phyloP scores from a whole-genome alignment of 1,140 invertebrate genomes.

The Ruditapes philippinarum region DNA sequence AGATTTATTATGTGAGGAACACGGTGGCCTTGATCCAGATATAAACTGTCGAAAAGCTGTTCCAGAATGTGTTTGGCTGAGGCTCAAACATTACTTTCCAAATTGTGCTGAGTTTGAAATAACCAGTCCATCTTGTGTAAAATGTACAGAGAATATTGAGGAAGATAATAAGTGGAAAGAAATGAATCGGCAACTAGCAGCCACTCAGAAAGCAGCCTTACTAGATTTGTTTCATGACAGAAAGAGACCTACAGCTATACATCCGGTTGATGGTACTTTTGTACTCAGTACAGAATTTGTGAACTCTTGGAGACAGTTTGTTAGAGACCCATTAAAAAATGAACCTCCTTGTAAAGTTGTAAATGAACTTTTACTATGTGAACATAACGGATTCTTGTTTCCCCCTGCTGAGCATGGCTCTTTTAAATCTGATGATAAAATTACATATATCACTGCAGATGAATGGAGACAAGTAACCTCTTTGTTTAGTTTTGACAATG shows the following conservation, averaged over 20 bases:
- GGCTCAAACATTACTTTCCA: slow-evolving; percentile 89
- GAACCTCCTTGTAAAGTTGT: slow-evolving; percentile 72
- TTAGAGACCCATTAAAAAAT: slow-evolving; percentile 77
- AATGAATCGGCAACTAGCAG: slow-evolving; percentile 73
- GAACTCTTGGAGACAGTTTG: slow-evolving; percentile 84
- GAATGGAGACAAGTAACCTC: slow-evolving; percentile 79
- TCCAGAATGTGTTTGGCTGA: slow-evolving; percentile 87
- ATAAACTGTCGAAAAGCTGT: slow-evolving; percentile 86
- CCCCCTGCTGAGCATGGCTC: slow-evolving; percentile 60
- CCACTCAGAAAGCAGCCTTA: slow-evolving; percentile 81
- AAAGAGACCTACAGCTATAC: slow-evolving; percentile 81
- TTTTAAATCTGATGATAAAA: slow-evolving; percentile 44
- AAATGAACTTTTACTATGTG: slow-evolving; percentile 78
- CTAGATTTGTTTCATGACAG: slow-evolving; percentile 83
- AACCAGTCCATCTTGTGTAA: slow-evolving; percentile 84
- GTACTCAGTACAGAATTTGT: slow-evolving; percentile 83
- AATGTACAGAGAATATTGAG: slow-evolving; percentile 82
- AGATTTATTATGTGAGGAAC: slow-evolving; percentile 88
- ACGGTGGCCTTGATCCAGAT: slow-evolving; percentile 85
- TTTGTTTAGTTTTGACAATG: slow-evolving; percentile 74
- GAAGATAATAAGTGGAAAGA: slow-evolving; percentile 81
- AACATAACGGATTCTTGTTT: slow-evolving; percentile 78
- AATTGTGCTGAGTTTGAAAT: slow-evolving; percentile 86
- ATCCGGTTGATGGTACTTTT: slow-evolving; percentile 68
- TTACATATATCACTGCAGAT: slow-evolving; percentile 74